Base-by-base conservation (phyloP, 2,888 invertebrate genomes). In the Apotomis betuletana region DNA sequence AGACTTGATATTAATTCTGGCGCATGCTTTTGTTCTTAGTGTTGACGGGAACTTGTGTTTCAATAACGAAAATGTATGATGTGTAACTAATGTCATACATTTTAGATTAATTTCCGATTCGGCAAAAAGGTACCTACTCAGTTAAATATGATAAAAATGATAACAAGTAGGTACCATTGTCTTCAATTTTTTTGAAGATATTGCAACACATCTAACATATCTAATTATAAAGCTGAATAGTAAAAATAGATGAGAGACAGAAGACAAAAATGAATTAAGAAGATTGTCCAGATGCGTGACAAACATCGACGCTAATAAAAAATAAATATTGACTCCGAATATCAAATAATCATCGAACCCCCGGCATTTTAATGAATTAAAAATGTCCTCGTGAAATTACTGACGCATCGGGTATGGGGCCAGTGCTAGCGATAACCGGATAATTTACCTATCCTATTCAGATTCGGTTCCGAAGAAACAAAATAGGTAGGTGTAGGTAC, bases 291-390 rank as follows among this genome's bases (percentile, higher is more conserved):
- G 72, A 72, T 68, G 72, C 58, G 60, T 41, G 65, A 67, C 70
- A 61, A 69, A 76, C 79, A 78, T 76, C 77, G 74, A 74, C 83
- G 84, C 76, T 86, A 88, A 89, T 90, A 87, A 88, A 90, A 88
- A 87, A 83, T 83, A 89, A 90, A 90, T 87, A 89, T 89, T 90
- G 86, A 83, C 85, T 80, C 76, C 81, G 84, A 82, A 87, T 86
- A 86, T 83, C 83, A 86, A 87, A 86, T 87, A 85, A 86, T 87
- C 81, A 84, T 82, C 76, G 85, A 79, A 80, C 80, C 83, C 80
- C 78, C 79, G 78, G 77, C 79, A 84, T 85, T 88, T 89, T 88
- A 88, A 89, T 88, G 88, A 90, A 91, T 90, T 90, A 90, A 91
- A 90, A 91, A 88, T 88, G 88, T 89, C 89, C 88, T 82, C 83